Conservation (phyloP, 1,140 invertebrate genomes). For the Campoletis sonorensis region DNA sequence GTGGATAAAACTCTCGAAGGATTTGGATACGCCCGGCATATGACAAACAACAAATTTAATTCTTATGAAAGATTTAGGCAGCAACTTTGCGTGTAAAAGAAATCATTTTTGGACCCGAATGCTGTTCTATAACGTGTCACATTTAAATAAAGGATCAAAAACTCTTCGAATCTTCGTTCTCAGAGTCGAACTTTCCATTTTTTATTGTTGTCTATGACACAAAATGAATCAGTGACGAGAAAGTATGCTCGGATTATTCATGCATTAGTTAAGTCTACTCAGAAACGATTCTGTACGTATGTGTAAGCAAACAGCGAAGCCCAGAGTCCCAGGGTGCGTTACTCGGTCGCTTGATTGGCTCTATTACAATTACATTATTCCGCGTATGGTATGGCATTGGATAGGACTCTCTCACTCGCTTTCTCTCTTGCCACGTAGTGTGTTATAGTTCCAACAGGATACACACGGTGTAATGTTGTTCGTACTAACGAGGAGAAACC, state of each 20-base stretch:
- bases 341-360: conserved; percentile 57
- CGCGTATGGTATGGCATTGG: conserved; percentile 30
- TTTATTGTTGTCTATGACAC: neutral
- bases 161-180: too few species aligned
- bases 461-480: conserved; percentile 58
- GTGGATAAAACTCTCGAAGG: conserved; percentile 2
- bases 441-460: conserved; percentile 18
- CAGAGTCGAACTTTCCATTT: too few species aligned
- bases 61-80: neutral
- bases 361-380: conserved; percentile 57
- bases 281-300: neutral
- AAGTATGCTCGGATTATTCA: neutral
- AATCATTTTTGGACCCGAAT: neutral
- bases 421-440: neutral
- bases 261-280: conserved; percentile 2
- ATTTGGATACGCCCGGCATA: conserved; percentile 4
- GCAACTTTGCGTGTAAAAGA: neutral
- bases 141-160: too few species aligned
- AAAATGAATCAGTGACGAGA: neutral
- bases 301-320: neutral
- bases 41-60: neutral
- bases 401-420: neutral
- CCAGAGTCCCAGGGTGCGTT: conserved; percentile 11
- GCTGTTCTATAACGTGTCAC: too few species aligned
- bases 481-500: conserved; percentile 65